Percentiles rank a stretch among this genome's conserved stretches.
phyloP scores from a whole-genome alignment of 2,888 invertebrate species.

The Lasioglossum pauxillum region DNA sequence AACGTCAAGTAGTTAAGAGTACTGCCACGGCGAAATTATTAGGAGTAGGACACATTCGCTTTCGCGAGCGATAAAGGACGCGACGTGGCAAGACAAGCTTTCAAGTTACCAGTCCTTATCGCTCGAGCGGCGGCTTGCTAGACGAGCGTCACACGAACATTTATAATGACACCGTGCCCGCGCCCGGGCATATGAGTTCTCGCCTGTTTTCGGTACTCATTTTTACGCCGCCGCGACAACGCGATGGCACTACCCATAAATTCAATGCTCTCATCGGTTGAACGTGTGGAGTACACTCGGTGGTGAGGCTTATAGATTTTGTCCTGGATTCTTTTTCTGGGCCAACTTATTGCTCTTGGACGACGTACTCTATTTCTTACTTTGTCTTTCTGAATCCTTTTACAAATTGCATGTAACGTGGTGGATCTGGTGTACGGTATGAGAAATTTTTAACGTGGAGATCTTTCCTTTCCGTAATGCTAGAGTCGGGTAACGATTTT shows the following conservation, averaged over 20 bases:
- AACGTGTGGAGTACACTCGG: not conserved
- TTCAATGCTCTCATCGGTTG: not conserved
- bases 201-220: not conserved
- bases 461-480: not conserved
- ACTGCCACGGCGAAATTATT: slow-evolving; percentile 40
- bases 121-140: not conserved
- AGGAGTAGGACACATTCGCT: not conserved
- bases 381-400: not conserved
- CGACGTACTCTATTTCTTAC: not conserved
- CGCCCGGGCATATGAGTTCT: not conserved
- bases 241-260: not conserved
- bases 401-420: not conserved
- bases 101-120: slow-evolving; percentile 1
- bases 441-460: not conserved
- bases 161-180: slow-evolving; percentile 2
- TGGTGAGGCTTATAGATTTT: not conserved
- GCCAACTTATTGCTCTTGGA: not conserved
- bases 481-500: too few species aligned
- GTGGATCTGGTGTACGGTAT: not conserved
- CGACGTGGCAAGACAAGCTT: slow-evolving; percentile 1
- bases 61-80: not conserved
- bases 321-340: not conserved
- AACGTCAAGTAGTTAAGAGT: slow-evolving; percentile 38
- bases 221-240: not conserved
- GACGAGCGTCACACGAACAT: not conserved